A percentile compares a stretch with the other conserved stretches of the same genome.
phyloP scores from a whole-genome alignment of 2,797 vertebrate species.

The Odontamblyopus rebecca region DNA sequence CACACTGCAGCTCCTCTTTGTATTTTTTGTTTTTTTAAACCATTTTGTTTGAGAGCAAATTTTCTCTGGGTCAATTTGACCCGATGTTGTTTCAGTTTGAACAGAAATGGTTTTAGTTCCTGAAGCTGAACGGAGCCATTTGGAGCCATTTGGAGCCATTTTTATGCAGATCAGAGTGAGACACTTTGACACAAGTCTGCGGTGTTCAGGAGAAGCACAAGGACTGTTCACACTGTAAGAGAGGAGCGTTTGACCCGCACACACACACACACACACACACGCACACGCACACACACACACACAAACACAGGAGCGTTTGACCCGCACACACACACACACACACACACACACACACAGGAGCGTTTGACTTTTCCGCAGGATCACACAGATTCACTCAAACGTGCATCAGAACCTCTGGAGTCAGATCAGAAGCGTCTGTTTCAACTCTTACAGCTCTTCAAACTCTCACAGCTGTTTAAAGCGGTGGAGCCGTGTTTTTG shows the following conservation, averaged over 20 bases:
- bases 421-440: not conserved
- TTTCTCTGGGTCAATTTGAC: no score
- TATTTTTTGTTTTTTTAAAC: no score
- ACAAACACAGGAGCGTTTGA: not conserved
- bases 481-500: not conserved
- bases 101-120: not conserved
- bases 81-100: not conserved
- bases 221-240: no score
- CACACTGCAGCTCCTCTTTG: no score
- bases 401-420: not conserved
- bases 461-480: not conserved
- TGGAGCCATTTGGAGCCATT: not conserved
- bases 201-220: no score
- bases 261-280: not conserved
- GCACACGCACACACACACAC: not conserved
- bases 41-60: no score
- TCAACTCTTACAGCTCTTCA: not conserved
- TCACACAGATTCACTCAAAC: not conserved
- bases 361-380: not conserved
- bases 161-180: not conserved
- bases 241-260: no score
- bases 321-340: not conserved
- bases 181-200: no score
- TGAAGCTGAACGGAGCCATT: not conserved
- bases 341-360: not conserved